Base-by-base conservation (phyloP, 1,140 invertebrate species). In the Prorops nasuta region DNA sequence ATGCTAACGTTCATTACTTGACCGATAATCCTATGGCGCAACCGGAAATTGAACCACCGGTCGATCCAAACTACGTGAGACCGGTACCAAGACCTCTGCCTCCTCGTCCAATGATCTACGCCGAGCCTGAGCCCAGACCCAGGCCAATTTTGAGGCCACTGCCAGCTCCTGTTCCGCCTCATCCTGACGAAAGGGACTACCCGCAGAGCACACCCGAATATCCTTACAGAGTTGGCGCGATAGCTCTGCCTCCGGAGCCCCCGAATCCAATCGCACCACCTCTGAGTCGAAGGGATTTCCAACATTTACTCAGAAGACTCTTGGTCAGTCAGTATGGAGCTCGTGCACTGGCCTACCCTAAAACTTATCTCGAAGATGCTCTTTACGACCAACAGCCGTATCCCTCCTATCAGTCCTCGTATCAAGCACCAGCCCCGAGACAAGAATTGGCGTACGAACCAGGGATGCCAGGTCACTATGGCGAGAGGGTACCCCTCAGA, bases 391-490 rank as follows among this genome's bases (percentile, higher is more conserved):
- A 77, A 34, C 69, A 76, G n/a, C 63, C 67, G 0, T 74, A 74
- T 48, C 64, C 72, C 1, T 65, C 70, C 9, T 72, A 76, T 54
- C 68, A 73, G 24, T 45, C 67, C 1, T 42, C 58, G 7, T 75
- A 71, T 36, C 64, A 70, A 17, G 35, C 65, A 3, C 56, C 65
- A 0, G 20, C 63, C 0, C 56, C 69, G 0, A 53, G 69, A 40
- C 72, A 78, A 14, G 79, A 82, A 21, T 67, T 80, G 45, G 36
- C 24, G 1, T 81, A 79, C 40, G 69, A 78, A 24, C 62, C 77
- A 3, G 58, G 60, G 51, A 68, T 50, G 10, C 12, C 36, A 3
- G 75, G 77, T 41, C 59, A 63, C 22, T 74, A 71, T 24, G 68
- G 66, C 6, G 72, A 78, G n/a, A 63, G 77, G 46, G 41, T 76